phyloP scores from a whole-genome alignment of 2,888 invertebrate species.

The Drosophila parthenogenetica region DNA sequence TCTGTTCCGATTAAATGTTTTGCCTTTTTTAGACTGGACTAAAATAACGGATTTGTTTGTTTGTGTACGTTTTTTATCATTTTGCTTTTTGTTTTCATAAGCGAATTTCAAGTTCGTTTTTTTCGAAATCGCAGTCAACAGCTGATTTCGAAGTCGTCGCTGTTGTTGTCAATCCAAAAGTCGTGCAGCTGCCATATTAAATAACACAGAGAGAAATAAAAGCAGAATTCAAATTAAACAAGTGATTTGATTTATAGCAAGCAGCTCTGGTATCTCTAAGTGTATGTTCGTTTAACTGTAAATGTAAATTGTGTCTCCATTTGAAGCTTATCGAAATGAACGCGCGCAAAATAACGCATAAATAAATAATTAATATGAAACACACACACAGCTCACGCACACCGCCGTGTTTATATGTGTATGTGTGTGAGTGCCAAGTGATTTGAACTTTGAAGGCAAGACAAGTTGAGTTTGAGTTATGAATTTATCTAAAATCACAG shows the following conservation, averaged over 20 bases:
- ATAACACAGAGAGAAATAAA: not conserved
- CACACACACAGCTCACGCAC: conserved; percentile 14
- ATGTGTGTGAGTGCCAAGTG: conserved; percentile 67
- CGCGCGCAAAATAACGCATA: conserved; percentile 77
- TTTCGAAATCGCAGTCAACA: conserved; percentile 57
- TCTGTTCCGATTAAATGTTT: conserved; percentile 39
- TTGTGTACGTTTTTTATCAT: conserved; percentile 34
- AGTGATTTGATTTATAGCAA: too few relatives aligned
- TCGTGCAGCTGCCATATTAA: conserved; percentile 43
- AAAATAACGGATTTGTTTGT: conserved; percentile 16
- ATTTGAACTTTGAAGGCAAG: conserved; percentile 82
- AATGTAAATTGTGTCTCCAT: conserved; percentile 77
- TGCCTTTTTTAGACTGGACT: conserved; percentile 42
- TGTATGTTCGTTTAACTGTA: conserved; percentile 61
- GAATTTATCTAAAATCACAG: conserved; percentile 80
- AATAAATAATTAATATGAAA: conserved; percentile 75
- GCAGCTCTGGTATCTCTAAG: not conserved
- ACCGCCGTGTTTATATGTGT: conserved; percentile 18
- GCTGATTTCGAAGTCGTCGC: conserved; percentile 52
- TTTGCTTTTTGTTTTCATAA: conserved; percentile 41
- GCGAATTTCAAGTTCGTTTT: conserved; percentile 66
- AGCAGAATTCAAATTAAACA: too few relatives aligned
- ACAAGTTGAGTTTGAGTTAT: conserved; percentile 77
- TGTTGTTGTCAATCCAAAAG: conserved; percentile 36
- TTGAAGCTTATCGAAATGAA: conserved; percentile 74